These are phyloP conservation scores for Enteromius thamalakanensis DNA, from an alignment of 2,797 vertebrate genomes.

Conservation along the genomic window DNA sequence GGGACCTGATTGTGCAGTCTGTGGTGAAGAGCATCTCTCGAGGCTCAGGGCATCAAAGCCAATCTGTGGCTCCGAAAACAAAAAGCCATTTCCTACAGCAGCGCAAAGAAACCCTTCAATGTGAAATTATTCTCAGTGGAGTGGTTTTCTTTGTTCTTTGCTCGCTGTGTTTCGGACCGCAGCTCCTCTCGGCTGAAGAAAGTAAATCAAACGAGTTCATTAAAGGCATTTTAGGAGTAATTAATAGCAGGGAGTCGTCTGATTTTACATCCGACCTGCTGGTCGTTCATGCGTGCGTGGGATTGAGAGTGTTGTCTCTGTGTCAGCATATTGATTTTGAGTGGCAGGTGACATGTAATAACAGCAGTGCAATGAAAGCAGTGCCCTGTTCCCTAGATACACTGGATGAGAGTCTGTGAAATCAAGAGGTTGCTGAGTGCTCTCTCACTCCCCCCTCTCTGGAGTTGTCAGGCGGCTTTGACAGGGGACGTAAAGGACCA, in stretches of 20 bases:
- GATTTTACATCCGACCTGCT: constrained; percentile 68
- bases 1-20: constrained; percentile 66
- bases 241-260: constrained; percentile 60
- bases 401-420: constrained; percentile 50
- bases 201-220: constrained; percentile 54
- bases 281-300: constrained; percentile 52
- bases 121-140: constrained; percentile 57
- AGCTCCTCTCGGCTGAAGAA: constrained; percentile 49
- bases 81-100: constrained; percentile 72
- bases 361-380: constrained; percentile 61
- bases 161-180: constrained; percentile 58
- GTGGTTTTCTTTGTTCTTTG: constrained; percentile 66
- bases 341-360: constrained; percentile 67
- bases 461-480: constrained; percentile 53
- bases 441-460: constrained; percentile 11
- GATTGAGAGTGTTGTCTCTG: constrained; percentile 67
- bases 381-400: constrained; percentile 35
- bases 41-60: constrained; percentile 70
- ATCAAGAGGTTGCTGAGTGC: constrained; percentile 50
- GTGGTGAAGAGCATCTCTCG: constrained; percentile 65
- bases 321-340: constrained; percentile 66
- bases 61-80: constrained; percentile 70
- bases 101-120: constrained; percentile 53
- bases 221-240: constrained; percentile 52
- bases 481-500: constrained; percentile 55